Base-by-base conservation (phyloP, 30 jellyfish, hydroid and myxozoan genomes). In the Mastigias papua region DNA sequence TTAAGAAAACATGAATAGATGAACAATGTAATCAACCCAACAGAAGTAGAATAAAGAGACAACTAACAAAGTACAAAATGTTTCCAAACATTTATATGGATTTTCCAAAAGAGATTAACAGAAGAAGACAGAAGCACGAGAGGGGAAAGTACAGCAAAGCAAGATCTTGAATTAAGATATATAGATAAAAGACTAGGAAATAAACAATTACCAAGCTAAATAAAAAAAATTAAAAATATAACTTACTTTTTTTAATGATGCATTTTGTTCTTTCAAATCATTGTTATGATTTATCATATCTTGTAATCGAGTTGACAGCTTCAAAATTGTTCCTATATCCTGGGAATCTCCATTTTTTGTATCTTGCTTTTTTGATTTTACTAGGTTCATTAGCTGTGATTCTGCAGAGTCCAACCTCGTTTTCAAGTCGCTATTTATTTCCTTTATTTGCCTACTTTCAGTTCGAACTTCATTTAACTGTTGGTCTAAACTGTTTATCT, bases 301-400 rank as follows among this genome's bases (percentile, higher is more conserved):
- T 87, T 96, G 99, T n/a, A 96, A 90, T 23, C 96, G 92, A 22
- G 97, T 78, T 0, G 99, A 96, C 81, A 96, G 87, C 69, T 89
- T 87, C 86, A 96, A 49, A 67, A 96, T 90, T 8, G 99, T 96
- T 62, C 81, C 80, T 2, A 96, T 86, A 70, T 93, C 98, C 16
- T 74, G 92, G 42, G 73, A 30, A 26, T 83, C 95, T 7, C 85
- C 95, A 20, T 61, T 81, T 50, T 69, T 68, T 60, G 25, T 51
- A 6, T 77, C 86, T 19, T 68, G 63, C 21, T 50, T 28, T 19
- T 80, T 82, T 34, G 82, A 49, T n/a, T 81, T 76, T 72, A 82
- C 42, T 1, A 76, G 81, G 25, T 35, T 72, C 13, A 67, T 69
- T 42, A 82, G 71, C 46, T 90, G 60, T 20, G 75, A 63, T 32